These are phyloP conservation scores for Callipepla squamata DNA, from an alignment of 2,113 vertebrate species.

Conservation along the genomic window DNA sequence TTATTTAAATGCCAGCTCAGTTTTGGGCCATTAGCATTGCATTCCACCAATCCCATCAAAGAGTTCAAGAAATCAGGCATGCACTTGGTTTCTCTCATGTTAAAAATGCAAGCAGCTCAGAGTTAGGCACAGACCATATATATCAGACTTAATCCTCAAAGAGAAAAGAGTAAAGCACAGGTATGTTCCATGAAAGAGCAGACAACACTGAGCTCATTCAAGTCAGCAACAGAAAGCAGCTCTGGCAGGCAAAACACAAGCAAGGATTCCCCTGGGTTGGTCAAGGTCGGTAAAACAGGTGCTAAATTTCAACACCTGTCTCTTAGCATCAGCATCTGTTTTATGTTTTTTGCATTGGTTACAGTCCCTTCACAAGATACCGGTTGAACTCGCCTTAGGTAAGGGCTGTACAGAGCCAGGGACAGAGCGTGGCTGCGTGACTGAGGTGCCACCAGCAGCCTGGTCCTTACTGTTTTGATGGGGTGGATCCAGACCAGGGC, in stretches of 20 bases:
- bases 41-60: slow-evolving; percentile 66
- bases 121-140: slow-evolving; percentile 38
- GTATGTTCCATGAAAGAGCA: slow-evolving; percentile 51
- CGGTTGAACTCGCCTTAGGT: neutral
- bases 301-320: neutral
- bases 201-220: slow-evolving; percentile 46
- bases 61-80: slow-evolving; percentile 64
- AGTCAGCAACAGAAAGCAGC: slow-evolving; percentile 16
- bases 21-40: slow-evolving; percentile 50
- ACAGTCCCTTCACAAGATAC: neutral
- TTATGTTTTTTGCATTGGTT: neutral
- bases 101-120: slow-evolving; percentile 68
- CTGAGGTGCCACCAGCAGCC: fast-evolving
- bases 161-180: slow-evolving; percentile 70
- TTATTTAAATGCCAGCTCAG: slow-evolving; percentile 56
- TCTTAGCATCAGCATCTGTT: neutral
- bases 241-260: slow-evolving; percentile 27
- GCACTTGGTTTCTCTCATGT: slow-evolving; percentile 59
- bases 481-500: neutral
- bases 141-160: slow-evolving; percentile 61
- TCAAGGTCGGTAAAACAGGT: neutral
- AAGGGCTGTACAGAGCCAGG: neutral
- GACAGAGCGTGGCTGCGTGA: neutral
- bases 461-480: neutral
- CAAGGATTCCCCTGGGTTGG: slow-evolving; percentile 64